phyloP scores from a whole-genome alignment of 2,888 invertebrate genomes.

The Pseudococcus viburni region DNA sequence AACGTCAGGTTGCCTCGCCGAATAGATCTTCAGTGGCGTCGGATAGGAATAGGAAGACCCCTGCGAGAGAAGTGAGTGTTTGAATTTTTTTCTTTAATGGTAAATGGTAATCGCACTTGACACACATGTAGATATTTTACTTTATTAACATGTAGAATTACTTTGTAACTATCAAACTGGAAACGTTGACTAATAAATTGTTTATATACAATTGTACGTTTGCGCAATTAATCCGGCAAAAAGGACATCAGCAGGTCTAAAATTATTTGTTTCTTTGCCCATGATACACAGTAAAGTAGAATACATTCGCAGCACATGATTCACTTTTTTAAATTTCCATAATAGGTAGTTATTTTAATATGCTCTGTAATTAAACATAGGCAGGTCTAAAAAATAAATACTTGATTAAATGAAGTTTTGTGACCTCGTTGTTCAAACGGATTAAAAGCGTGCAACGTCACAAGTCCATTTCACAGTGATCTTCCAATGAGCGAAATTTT shows the following conservation, averaged over 20 bases:
- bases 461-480: background rate
- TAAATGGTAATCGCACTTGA: background rate
- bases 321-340: too few relatives aligned
- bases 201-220: background rate
- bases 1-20: constrained; percentile 54
- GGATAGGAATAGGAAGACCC: constrained; percentile 72
- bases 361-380: too few relatives aligned
- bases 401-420: too few relatives aligned
- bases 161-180: background rate
- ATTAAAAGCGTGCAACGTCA: constrained; percentile 6
- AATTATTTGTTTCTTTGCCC: too few relatives aligned
- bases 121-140: background rate
- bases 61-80: constrained; percentile 85
- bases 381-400: too few relatives aligned
- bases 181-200: constrained; percentile 24
- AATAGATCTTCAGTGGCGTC: constrained; percentile 65
- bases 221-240: constrained; percentile 28
- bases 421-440: background rate
- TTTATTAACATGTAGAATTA: constrained; percentile 8
- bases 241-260: background rate
- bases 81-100: constrained; percentile 69
- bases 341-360: too few relatives aligned
- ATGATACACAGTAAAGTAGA: too few relatives aligned
- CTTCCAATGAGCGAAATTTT: too few relatives aligned
- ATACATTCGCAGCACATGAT: too few relatives aligned